phyloP scores from a whole-genome alignment of 2,113 vertebrate genomes.

The Atlantisia rogersi region DNA sequence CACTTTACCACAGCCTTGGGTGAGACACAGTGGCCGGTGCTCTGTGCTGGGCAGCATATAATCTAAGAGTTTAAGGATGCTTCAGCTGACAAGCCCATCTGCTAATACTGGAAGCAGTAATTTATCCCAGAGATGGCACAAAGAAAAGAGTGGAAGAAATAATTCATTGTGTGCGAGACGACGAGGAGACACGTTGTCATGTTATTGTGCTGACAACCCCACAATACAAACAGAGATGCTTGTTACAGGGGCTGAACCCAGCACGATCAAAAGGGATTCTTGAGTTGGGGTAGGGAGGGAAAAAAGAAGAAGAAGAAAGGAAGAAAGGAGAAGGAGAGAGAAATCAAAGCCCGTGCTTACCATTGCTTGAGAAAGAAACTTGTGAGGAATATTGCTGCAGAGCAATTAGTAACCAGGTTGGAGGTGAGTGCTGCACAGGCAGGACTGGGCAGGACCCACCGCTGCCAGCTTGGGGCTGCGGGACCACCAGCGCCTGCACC shows the following conservation, averaged over 20 bases:
- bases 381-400: background rate
- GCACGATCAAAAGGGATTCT: conserved; percentile 42
- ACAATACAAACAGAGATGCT: conserved; percentile 4
- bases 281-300: background rate
- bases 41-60: background rate
- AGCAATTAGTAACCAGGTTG: background rate
- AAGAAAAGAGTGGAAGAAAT: conserved; percentile 17
- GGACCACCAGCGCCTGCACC: accelerated
- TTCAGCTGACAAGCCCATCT: conserved; percentile 9
- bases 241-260: background rate
- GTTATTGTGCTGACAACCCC: conserved; percentile 21
- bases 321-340: background rate
- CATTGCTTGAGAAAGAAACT: background rate
- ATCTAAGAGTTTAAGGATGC: conserved; percentile 10
- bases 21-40: accelerated
- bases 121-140: background rate
- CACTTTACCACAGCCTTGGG: background rate
- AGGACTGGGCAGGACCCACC: background rate
- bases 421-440: accelerated
- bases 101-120: background rate
- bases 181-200: background rate
- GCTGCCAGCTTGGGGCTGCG: background rate
- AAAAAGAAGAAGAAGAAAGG: background rate
- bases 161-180: background rate
- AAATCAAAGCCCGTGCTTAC: conserved; percentile 30